A percentile compares a stretch with the other conserved stretches of the same genome.
Conservation (phyloP, 2,797 vertebrate genomes). For the Syndactyla subalaris region DNA sequence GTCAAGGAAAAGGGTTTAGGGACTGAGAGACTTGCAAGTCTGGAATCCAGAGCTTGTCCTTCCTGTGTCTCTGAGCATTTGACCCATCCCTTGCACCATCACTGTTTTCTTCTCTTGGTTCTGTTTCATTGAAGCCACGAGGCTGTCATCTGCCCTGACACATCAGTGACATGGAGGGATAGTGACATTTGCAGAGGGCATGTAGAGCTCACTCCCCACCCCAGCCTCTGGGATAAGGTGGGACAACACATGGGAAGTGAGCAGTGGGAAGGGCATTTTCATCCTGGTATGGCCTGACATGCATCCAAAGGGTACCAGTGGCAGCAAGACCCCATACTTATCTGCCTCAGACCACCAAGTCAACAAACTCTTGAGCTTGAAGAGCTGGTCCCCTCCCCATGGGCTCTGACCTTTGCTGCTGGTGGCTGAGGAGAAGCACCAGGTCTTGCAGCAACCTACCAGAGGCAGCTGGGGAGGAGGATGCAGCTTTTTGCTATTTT, state of each 20-base stretch:
- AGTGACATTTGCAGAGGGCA: background rate
- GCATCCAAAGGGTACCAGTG: background rate
- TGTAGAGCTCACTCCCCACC: accelerated
- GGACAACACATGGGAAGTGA: background rate
- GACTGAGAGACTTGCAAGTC: background rate
- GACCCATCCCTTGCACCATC: background rate
- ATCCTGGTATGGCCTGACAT: background rate
- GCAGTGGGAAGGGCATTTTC: background rate
- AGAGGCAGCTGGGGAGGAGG: slow-evolving; percentile 17
- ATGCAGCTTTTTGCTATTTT: slow-evolving; percentile 34
- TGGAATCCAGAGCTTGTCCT: background rate
- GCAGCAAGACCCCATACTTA: background rate
- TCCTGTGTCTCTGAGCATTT: background rate
- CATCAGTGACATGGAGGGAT: background rate
- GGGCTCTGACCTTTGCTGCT: background rate
- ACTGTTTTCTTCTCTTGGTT: background rate
- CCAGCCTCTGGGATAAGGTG: background rate
- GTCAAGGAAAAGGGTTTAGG: background rate
- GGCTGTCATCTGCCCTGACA: background rate
- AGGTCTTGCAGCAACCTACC: background rate
- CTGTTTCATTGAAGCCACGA: background rate
- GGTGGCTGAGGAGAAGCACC: accelerated
- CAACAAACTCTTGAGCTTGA: background rate
- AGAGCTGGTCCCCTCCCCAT: accelerated
- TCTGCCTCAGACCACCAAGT: background rate